Base-by-base conservation (phyloP, 64 coral and sea anemone genomes). In the Montipora foliosa region DNA sequence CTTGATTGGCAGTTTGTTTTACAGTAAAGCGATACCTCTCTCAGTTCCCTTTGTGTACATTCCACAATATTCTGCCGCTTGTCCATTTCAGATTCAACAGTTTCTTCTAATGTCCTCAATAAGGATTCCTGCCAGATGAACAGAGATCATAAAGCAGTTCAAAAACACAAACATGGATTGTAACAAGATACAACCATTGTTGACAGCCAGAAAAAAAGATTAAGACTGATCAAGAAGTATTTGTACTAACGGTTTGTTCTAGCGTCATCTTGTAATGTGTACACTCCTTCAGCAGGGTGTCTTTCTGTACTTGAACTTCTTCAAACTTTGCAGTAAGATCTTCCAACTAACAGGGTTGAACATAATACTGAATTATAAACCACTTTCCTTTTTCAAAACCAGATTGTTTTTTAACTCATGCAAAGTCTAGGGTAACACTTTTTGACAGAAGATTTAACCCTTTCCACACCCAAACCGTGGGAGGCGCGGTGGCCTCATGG, bases 1-100 rank as follows among this genome's bases (percentile, higher is more conserved):
- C 0, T 6, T 57, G 6, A 57, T 57, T 57, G 6, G 6, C 6
- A 57, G 53, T 8, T 8, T 11, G 11, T 57, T 8, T 57, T 8
- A 57, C 81, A 16, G 46, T n/a, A 47, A 44, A 14, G 45, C 47
- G 37, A 46, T 92, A 97, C 96, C 84, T 87, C 48, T 79, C 79
- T 87, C 1, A 89, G 46, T 75, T 97, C 96, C 58, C 87, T 77
- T 71, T 97, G 75, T 20, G 78, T 89, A 68, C 81, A 69, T 84
- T 95, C 82, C 45, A 84, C 68, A 55, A 92, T 97, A 25, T 88
- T 91, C 74, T 97, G 91, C 93, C 93, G 92, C 49, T 87, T 91
- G 5, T 52, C 79, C 45, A 97, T 95, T 95, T 97, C 96, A 29
- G 92, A 91, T 74, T 97, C 96, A 71, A 97, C 94, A 61, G 92